Evolutionary conservation across 2,888 invertebrate species (phyloP).

Genomic region (Bembecia ichneumoniformis): DNA sequence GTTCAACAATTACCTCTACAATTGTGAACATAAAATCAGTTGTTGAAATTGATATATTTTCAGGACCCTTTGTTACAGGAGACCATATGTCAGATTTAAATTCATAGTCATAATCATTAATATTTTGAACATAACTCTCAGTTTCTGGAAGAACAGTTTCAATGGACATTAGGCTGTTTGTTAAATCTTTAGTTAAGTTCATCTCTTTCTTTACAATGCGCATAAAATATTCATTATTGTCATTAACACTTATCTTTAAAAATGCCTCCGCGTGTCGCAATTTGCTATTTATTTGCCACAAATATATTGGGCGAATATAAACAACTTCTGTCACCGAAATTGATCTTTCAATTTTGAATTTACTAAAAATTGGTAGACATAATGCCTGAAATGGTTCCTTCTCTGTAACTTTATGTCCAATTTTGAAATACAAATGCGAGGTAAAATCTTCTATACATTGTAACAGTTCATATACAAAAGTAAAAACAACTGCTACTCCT

Average conservation of each 20-base stretch:
- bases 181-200: constrained; percentile 19
- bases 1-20: constrained; percentile 27
- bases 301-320: constrained; percentile 34
- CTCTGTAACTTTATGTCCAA: constrained; percentile 24
- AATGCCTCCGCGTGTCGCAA: constrained; percentile 27
- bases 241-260: constrained; percentile 25
- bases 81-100: neutral
- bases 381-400: constrained; percentile 26
- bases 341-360: constrained; percentile 16
- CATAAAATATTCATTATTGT: constrained; percentile 31
- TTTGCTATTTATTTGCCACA: constrained; percentile 39
- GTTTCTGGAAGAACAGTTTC: constrained; percentile 20
- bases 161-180: constrained; percentile 18
- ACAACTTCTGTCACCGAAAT: constrained; percentile 31
- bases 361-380: constrained; percentile 31
- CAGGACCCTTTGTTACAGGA: constrained; percentile 5
- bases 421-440: constrained; percentile 36
- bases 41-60: constrained; percentile 13
- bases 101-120: constrained; percentile 16
- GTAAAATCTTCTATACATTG: constrained; percentile 24
- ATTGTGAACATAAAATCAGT: constrained; percentile 22
- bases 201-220: constrained; percentile 30
- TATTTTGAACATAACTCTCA: constrained; percentile 24
- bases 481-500: constrained; percentile 34
- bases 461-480: constrained; percentile 30